Evolutionary conservation across 2,797 vertebrate genomes (phyloP), one percentile per base, ranked within the genome.

Genomic region (Emydoidea blandingii): DNA sequence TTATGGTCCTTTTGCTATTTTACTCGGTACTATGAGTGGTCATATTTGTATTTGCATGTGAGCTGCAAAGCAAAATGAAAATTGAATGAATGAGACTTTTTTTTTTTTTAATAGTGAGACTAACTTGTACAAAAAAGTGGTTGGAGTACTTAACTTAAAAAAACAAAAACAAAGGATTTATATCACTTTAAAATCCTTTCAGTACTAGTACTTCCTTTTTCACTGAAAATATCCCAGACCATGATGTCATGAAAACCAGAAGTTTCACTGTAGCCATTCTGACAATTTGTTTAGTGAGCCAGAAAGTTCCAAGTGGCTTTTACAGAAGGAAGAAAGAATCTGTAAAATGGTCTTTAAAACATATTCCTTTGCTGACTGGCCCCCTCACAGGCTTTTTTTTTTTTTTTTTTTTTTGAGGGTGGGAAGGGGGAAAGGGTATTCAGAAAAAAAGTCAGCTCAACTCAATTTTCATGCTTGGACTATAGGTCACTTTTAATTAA

Each of bases 21-120:
- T 37, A 23, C 5, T 54, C 34, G 14, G n/a, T 37, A 25, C 53
- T 50, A 54, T 12, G 27, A 0, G 0, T 6, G 2, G 10, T 87
- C 80, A 14, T 50, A 14, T 37, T 2, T 0, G 16, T 90, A 79
- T 50, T 53, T 53, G 52, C 34, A 10, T n/a, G 19, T 27, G 79
- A 53, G n/a, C 50, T 37, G 34, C 2, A 53, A 79, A 79, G 50
- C 50, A 34, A n/a, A 52, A 23, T 19, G 18, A 34, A 79, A 31
- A n/a, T n/a, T 4, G 21, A 37, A 80, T 80, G 31, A 79, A 53
- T 53, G 5, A 53, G 79, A n/a, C n/a, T 27, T 25, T 25, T 53
- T 79, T 25, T 25, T 53, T 79, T 16, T 79, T 23, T 80, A 41
- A 72, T 41, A 54, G 41, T 3, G n/a, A 19, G 8, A 49, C 50